Base-by-base conservation (phyloP, 2,888 invertebrate species). In the Schizotus pectinicornis region DNA sequence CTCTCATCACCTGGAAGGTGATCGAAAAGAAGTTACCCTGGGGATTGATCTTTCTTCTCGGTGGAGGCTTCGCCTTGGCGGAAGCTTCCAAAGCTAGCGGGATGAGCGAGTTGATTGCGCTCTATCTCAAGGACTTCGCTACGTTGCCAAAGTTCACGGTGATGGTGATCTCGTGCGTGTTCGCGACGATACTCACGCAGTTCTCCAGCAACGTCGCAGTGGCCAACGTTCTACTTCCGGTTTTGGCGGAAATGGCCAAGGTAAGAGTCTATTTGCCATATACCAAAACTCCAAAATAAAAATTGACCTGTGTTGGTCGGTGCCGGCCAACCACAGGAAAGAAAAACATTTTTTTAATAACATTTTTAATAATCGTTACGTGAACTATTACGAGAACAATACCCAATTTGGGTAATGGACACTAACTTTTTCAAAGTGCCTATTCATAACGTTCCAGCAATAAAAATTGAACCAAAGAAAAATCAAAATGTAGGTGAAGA, bases 1-100 rank as follows among this genome's bases (percentile, higher is more conserved):
- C 90, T 0, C 81, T 94, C 14, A 85, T 95, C 43, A 90, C 90
- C 8, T 96, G 95, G 95, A 88, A 89, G 61, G 88, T 88, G 39
- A 85, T 94, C 14, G 91, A 94, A 73, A 85, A 89, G 50, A 92
- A 92, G 75, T 87, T 95, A 67, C 94, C 95, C 3, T 96, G 96
- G 96, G 93, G 94, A 41, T 84, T 95, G 3, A 85, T 95, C 22
- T 87, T 95, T 71, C 83, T 95, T 46, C 83, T 95, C 48, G 94
- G 95, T 41, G 95, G 95, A 31, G 95, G 95, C 0, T 95, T 95
- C 78, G 95, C 95, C 0, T 83, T 96, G 57, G 95, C 96, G 0
- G 90, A 91, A 62, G 95, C 92, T 59, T 91, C 92, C 68, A 88
- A 90, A 68, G 86, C 81, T 6, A 92, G 93, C 0, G 90, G 90